Evolutionary conservation across 1,140 invertebrate genomes (phyloP).

Genomic region (Eriocheir sinensis): DNA sequence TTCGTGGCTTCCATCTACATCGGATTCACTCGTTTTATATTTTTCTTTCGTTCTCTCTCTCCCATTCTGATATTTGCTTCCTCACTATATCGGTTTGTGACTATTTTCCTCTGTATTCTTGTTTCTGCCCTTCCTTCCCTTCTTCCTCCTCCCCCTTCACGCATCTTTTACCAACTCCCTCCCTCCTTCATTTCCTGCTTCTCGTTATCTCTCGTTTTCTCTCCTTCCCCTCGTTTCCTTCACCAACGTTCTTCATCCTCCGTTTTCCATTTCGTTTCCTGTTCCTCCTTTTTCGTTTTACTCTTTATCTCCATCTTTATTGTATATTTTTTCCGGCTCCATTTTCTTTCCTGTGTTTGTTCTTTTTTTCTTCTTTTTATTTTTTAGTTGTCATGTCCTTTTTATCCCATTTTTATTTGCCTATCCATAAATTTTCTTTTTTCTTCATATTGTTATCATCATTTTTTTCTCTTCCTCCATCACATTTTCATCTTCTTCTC

Average conservation of each 20-base stretch:
- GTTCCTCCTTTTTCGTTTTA: too few species aligned
- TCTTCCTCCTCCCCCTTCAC: background rate
- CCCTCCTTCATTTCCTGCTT: background rate
- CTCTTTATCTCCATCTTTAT: too few species aligned
- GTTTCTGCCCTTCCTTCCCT: too few species aligned
- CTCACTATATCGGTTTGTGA: too few species aligned
- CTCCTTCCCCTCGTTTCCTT: background rate
- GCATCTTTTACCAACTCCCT: background rate
- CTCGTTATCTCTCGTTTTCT: background rate
- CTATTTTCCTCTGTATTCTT: background rate
- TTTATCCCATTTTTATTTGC: too few species aligned
- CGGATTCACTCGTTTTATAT: background rate
- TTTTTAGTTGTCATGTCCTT: too few species aligned
- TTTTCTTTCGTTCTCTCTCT: background rate
- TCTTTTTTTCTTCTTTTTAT: background rate
- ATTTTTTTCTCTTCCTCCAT: background rate
- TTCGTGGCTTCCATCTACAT: background rate
- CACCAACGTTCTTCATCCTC: too few species aligned
- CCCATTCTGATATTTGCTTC: background rate
- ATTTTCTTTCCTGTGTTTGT: too few species aligned
- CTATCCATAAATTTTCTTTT: too few species aligned
- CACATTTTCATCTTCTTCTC: background rate
- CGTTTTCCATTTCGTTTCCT: too few species aligned
- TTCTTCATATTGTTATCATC: too few species aligned
- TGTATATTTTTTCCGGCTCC: too few species aligned